Base-by-base conservation (phyloP, 2,113 vertebrate species). In the Seriola quinqueradiata region DNA sequence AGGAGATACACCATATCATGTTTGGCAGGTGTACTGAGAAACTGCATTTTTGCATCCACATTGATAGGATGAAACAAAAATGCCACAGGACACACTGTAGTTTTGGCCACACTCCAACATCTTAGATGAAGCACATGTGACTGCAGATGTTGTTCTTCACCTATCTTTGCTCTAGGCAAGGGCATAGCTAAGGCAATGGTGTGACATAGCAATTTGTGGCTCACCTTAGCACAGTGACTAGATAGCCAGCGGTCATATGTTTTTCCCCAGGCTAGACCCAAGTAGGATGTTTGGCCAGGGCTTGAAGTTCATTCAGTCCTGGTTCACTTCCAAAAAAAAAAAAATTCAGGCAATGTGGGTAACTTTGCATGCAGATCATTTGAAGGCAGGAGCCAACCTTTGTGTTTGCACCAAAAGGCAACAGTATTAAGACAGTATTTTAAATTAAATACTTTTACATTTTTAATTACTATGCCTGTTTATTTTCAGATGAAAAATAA, bases 121-220 rank as follows among this genome's bases (percentile, higher is more conserved):
- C 60, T 81, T 78, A 67, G 66, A 79, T 77, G 71, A 88, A 86
- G 48, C 77, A 86, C 59, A 59, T 75, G 38, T 72, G 75, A 74
- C 42, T 74, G 60, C 81, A 67, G 61, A 81, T 85, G 79, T 84
- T 81, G 65, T 85, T 81, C 64, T 67, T 85, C 61, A 79, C 68
- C 77, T 59, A 25, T 36, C 68, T 59, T 78, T 87, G 36, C 83
- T 76, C 34, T 59, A 54, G 65, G 83, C 77, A 84, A 86, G 65
- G 75, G 11, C 82, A 87, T 23, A 32, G 50, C 52, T 50, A 69
- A 85, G 69, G 61, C 71, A 81, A 14, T 66, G 10, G 38, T 36
- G 59, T 75, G 73, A 85, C 71, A 44, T 55, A 11, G 21, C 54
- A 63, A 59, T 76, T 81, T 82, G 65, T 88, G 52, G 50, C 52